A percentile compares a stretch with the other conserved stretches of the same genome.
These are phyloP conservation scores for Elmis aenea DNA, from an alignment of 2,888 invertebrate species.

Conservation along the genomic window DNA sequence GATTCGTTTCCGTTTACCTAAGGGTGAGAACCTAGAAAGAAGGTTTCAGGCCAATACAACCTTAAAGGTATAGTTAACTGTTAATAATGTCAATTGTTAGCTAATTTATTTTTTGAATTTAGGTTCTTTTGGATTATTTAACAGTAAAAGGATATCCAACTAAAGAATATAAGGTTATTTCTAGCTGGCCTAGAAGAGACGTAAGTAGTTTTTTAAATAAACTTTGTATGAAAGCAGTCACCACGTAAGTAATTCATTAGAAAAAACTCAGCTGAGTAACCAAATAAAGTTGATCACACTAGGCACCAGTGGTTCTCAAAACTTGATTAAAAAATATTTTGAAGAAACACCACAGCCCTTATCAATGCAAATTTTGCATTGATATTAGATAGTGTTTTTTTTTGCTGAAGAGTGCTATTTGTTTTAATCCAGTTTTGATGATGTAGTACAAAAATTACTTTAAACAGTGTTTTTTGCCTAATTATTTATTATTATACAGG, in stretches of 20 bases:
- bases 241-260: no score
- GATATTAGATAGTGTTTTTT: conserved; percentile 6
- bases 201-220: conserved; percentile 66
- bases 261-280: no score
- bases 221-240: conserved; percentile 6
- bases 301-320: no score
- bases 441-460: no score
- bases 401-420: no score
- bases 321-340: no score
- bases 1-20: conserved; percentile 78
- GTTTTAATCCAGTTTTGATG: no score
- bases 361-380: no score
- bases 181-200: conserved; percentile 93
- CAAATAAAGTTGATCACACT: no score
- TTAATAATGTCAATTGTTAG: not conserved
- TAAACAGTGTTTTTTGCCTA: no score
- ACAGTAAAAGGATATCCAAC: conserved; percentile 83
- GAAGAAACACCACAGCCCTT: no score
- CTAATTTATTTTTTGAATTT: conserved; percentile 30
- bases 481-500: no score
- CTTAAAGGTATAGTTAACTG: conserved; percentile 47
- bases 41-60: conserved; percentile 63
- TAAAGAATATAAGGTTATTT: conserved; percentile 85
- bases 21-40: conserved; percentile 69
- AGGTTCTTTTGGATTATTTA: conserved; percentile 81